Evolutionary conservation across 2,797 vertebrate species (phyloP).

Genomic region (Diplodus puntazzo): DNA sequence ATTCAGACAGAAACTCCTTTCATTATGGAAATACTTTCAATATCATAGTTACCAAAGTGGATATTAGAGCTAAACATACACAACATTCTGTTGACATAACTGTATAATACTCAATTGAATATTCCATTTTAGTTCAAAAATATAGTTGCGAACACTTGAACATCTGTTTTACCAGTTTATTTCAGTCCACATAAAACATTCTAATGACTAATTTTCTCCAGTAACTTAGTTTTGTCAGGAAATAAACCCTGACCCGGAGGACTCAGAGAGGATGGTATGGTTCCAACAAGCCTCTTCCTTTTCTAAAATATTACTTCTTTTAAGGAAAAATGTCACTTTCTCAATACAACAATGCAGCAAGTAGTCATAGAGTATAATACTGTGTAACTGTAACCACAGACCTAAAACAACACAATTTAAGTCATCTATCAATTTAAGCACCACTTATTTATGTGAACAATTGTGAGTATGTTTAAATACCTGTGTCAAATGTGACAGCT

Average conservation of each 20-base stretch:
- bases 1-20: neutral
- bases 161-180: neutral
- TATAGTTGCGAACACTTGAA: neutral
- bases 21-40: neutral
- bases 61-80: neutral
- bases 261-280: neutral
- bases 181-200: no score
- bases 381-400: no score
- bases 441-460: no score
- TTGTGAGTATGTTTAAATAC: neutral
- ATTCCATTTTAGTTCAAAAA: neutral
- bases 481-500: neutral
- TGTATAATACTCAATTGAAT: neutral
- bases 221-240: no score
- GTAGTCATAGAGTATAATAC: no score
- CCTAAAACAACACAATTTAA: neutral
- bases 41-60: neutral
- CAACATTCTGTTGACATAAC: neutral
- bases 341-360: no score
- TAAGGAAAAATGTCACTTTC: no score
- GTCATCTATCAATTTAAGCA: neutral
- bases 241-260: no score
- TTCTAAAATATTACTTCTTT: no score
- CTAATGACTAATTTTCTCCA: no score
- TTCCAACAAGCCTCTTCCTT: no score